Evolutionary conservation across 2,797 vertebrate genomes (phyloP).

Genomic region (Balearica regulorum): DNA sequence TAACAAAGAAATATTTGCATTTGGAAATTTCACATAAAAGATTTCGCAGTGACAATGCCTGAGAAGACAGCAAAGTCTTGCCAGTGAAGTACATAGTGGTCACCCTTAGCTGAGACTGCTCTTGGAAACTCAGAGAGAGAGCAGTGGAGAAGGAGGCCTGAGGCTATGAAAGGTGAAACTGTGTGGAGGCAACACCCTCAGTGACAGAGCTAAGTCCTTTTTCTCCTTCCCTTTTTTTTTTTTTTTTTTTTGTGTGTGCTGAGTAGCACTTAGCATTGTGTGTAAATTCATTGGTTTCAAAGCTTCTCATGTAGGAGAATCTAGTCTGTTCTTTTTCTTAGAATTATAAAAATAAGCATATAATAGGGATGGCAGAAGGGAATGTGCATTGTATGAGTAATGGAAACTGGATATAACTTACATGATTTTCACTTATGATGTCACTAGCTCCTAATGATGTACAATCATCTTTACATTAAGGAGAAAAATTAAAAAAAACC

Average conservation of each 20-base stretch:
- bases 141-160: background rate
- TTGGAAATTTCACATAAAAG: background rate
- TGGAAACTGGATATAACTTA: background rate
- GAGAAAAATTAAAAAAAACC: background rate
- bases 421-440: background rate
- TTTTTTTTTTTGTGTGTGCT: background rate
- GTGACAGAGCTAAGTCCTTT: background rate
- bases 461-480: background rate
- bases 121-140: background rate
- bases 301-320: background rate
- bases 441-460: background rate
- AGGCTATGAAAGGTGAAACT: background rate
- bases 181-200: background rate
- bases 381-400: background rate
- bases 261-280: background rate
- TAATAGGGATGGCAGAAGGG: background rate
- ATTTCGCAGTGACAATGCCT: background rate
- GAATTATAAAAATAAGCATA: background rate
- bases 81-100: background rate
- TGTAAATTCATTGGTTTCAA: background rate
- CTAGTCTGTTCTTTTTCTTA: background rate
- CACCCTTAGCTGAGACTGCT: background rate
- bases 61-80: background rate
- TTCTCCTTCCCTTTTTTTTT: background rate
- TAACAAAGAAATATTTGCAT: background rate